phyloP scores from a whole-genome alignment of 2,797 vertebrate genomes.

The Acanthurus tractus region DNA sequence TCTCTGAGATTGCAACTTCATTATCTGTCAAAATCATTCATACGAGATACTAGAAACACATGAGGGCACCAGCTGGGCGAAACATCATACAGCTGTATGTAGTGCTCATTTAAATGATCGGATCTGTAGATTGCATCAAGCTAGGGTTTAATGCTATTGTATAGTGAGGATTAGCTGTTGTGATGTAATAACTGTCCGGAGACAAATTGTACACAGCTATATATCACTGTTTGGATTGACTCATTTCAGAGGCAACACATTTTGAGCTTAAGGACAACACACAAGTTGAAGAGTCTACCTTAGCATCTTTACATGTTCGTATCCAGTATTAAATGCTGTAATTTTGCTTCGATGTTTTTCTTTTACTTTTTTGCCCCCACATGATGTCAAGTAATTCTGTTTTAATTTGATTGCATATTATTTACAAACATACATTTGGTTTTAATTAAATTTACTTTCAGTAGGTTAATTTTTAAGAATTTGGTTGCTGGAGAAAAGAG shows the following conservation, averaged over 20 bases:
- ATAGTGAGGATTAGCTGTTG: conserved; percentile 57
- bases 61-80: conserved; percentile 54
- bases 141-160: conserved; percentile 53
- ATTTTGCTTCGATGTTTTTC: too few species aligned
- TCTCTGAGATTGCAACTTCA: conserved; percentile 20
- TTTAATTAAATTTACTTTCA: too few species aligned
- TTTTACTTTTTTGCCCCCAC: neutral
- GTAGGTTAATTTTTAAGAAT: too few species aligned
- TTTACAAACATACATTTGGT: too few species aligned
- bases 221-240: conserved; percentile 19
- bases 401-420: too few species aligned
- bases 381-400: neutral
- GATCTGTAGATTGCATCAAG: conserved; percentile 49
- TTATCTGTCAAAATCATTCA: conserved; percentile 18
- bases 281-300: neutral
- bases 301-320: neutral
- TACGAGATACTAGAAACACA: conserved; percentile 11
- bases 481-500: too few species aligned
- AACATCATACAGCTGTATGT: conserved; percentile 36
- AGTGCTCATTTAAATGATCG: conserved; percentile 51
- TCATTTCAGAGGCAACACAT: conserved; percentile 9
- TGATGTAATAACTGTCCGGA: conserved; percentile 63
- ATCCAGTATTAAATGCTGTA: neutral
- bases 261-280: neutral
- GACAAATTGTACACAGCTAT: conserved; percentile 22